Evolutionary conservation across 2,888 invertebrate species (phyloP), one percentile per base, ranked within the genome.

Genomic region (Busseola fusca): DNA sequence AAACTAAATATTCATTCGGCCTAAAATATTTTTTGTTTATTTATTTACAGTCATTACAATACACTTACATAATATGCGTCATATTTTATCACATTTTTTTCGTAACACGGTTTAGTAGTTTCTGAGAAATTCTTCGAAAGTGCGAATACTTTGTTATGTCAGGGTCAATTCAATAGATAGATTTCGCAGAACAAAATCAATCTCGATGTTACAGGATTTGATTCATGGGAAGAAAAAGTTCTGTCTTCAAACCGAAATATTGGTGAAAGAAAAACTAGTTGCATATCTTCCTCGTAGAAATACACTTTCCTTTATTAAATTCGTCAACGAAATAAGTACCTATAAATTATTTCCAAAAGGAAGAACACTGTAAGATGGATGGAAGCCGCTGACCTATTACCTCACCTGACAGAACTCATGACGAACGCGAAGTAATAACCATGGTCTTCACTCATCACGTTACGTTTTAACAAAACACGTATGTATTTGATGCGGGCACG

Each of bases 401-500:
- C 21, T 16, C n/a, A 65, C 27, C 5, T 14, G n/a, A 50, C 54
- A 72, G 37, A 52, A 30, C 66, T 60, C 52, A 74, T 52, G 27
- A 64, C n/a, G 65, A 45, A 52, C 14, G n/a, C 7, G 56, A 25
- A 64, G 10, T 48, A 42, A 52, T 69, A 67, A 66, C 63, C 18
- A 42, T 42, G 18, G 18, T 40, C 2, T 42, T 48, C n/a, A 62
- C 70, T 25, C 18, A 4, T 37, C 42, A 56, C 66, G 57, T 59
- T 60, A 64, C 16, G 56, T 42, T 57, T 34, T 16, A 67, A 80
- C 68, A 75, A 69, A 78, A 59, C 59, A 42, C n/a, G 56, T n/a
- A 25, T 30, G 21, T 69, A 52, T 34, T 54, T 57, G 60, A 60
- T 62, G 69, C 69, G 56, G 69, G 50, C 67, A 64, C 63, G 70